Conservation (phyloP, 2,888 invertebrate species). For the Nomada fucata region DNA sequence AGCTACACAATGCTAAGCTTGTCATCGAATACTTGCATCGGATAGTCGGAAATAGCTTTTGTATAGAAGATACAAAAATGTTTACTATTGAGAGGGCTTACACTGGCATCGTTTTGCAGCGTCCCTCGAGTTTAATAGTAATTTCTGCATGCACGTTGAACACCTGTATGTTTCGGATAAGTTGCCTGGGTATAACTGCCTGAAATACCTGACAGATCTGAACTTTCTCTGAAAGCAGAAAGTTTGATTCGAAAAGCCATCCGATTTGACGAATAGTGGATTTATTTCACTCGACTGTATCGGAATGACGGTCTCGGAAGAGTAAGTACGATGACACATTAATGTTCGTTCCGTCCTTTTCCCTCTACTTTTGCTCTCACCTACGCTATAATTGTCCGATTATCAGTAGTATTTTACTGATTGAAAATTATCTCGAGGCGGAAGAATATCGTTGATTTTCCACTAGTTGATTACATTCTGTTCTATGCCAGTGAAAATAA, state of each 20-base stretch:
- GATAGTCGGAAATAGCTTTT: not conserved
- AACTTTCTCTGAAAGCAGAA: not conserved
- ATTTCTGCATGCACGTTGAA: not conserved
- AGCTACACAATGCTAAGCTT: not conserved
- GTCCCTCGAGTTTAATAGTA: not conserved
- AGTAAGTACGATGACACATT: slow-evolving; percentile 69
- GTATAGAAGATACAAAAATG: slow-evolving; percentile 7
- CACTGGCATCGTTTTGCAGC: not conserved
- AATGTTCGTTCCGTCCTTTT: slow-evolving; percentile 9
- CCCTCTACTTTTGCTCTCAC: not conserved
- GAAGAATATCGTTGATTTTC: no score
- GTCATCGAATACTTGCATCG: not conserved
- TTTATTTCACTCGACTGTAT: slow-evolving; percentile 18
- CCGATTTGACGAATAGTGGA: not conserved
- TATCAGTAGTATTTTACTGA: no score
- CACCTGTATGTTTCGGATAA: not conserved
- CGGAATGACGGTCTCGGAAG: slow-evolving; percentile 75
- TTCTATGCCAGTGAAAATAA: no score
- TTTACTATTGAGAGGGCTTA: not conserved
- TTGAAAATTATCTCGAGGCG: no score
- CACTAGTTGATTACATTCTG: no score
- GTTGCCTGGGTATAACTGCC: not conserved
- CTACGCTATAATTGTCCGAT: not conserved
- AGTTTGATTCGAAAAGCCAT: not conserved
- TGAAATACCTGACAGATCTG: no score